Conservation (phyloP, 1,140 invertebrate species). For the Cardiocondyla obscurior region DNA sequence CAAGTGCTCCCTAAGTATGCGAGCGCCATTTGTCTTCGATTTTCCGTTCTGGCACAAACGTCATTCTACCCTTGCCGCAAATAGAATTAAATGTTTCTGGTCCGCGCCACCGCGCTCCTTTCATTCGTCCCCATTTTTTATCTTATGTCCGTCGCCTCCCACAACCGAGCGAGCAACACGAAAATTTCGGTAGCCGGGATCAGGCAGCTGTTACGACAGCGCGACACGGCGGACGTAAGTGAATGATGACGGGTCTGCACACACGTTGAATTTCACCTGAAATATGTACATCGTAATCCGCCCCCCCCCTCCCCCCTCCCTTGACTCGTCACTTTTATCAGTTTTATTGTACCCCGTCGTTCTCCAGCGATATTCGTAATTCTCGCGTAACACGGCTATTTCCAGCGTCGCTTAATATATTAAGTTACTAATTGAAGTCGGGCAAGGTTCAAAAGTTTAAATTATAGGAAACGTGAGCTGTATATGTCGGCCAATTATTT, state of each 20-base stretch:
- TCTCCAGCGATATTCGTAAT: background rate
- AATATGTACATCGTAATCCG: slow-evolving; percentile 28
- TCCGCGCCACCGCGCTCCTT: background rate
- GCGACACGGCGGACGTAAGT: slow-evolving; percentile 30
- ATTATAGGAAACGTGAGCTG: background rate
- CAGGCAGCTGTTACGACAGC: slow-evolving; percentile 39
- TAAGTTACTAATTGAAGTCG: background rate
- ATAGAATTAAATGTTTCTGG: slow-evolving; percentile 75
- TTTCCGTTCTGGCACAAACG: slow-evolving; percentile 65
- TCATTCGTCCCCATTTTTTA: slow-evolving; percentile 45
- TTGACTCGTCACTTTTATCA: slow-evolving; percentile 12
- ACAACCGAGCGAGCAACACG: slow-evolving; percentile 22
- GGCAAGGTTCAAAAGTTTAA: background rate
- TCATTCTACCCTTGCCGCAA: slow-evolving; percentile 69
- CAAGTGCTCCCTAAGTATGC: slow-evolving; percentile 81
- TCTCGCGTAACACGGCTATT: background rate
- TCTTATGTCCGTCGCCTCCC: background rate
- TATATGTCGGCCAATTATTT: background rate
- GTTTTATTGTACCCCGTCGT: slow-evolving; percentile 6
- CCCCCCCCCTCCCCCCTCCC: too few relatives aligned
- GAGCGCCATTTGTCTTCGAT: slow-evolving; percentile 75
- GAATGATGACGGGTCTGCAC: slow-evolving; percentile 42
- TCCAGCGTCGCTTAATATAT: background rate
- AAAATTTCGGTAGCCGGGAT: slow-evolving; percentile 36
- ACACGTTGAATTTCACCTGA: slow-evolving; percentile 37